Base-by-base conservation (phyloP, 2,888 invertebrate species). In the Hyposoter dolosus region DNA sequence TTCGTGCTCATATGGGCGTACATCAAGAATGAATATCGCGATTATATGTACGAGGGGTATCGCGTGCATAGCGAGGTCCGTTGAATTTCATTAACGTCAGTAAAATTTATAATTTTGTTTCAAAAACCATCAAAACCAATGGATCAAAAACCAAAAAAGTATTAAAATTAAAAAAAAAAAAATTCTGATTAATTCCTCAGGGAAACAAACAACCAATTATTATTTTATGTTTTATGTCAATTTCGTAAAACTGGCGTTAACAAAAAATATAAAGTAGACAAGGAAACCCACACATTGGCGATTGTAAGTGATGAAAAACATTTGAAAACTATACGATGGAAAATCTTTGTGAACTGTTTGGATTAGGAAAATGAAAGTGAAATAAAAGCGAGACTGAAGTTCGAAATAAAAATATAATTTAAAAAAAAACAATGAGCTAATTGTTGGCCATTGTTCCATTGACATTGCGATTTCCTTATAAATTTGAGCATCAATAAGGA, bases 1-100 rank as follows among this genome's bases (percentile, higher is more conserved):
- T 65, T 53, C 72, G 32, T 66, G 45, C 76, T 71, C 56, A 43
- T 47, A 65, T 77, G 81, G 60, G 60, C 77, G 68, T 72, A 74
- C 53, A 77, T 56, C 45, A 66, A 43, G 77, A 72, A 12, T 43
- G 45, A 72, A 40, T n/a, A 66, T 45, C 35, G 43, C 53, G 56
- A 72, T 77, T 76, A 50, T 66, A 75, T 74, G 65, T 35, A 19
- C 28, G 53, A 50, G 47, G 43, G 35, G 40, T 69, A 75, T 68
- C 68, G 68, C 56, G 74, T 45, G 35, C 53, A 23, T 60, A 60
- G 56, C 68, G 66, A 35, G 40, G 15, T 56, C 19, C 19, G 1
- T 28, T 63, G 45, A 63, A 75, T 75, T 45, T 45, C 15, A 63
- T 60, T 75, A 43, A 10, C n/a, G 28, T 60, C 60, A 12, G 6